These are phyloP conservation scores for Chloroclystis v-ata DNA, from an alignment of 2,888 invertebrate genomes.

Conservation along the genomic window DNA sequence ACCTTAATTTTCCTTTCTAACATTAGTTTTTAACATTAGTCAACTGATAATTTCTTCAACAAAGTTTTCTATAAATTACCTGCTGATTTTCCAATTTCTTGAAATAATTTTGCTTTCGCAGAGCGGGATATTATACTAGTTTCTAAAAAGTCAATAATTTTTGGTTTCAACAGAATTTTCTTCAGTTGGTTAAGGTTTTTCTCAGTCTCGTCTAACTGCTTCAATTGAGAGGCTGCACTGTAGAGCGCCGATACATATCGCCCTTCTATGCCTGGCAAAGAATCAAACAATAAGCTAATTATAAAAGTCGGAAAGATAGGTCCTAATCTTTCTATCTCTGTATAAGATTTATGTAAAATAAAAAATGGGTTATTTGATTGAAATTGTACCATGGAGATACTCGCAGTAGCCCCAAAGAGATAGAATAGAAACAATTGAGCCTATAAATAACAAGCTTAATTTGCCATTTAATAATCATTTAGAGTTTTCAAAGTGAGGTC, in stretches of 20 bases:
- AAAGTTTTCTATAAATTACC: too few species aligned
- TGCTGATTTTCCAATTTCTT: slow-evolving; percentile 41
- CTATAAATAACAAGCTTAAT: too few species aligned
- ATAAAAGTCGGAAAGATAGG: neutral
- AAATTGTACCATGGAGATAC: too few species aligned
- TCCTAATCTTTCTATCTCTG: neutral
- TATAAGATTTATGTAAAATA: too few species aligned
- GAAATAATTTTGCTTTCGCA: slow-evolving; percentile 49
- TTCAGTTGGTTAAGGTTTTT: slow-evolving; percentile 41
- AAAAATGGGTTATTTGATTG: too few species aligned
- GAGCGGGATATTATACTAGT: slow-evolving; percentile 49
- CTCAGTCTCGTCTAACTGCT: slow-evolving; percentile 52
- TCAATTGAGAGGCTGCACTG: slow-evolving; percentile 50
- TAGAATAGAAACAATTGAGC: too few species aligned
- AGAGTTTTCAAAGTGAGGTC: too few species aligned
- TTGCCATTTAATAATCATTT: too few species aligned
- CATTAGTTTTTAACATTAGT: too few species aligned
- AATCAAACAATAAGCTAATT: neutral
- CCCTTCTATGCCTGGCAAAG: slow-evolving; percentile 52
- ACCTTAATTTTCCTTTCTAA: too few species aligned
- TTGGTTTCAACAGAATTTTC: slow-evolving; percentile 47
- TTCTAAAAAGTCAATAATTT: slow-evolving; percentile 53
- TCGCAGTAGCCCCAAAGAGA: too few species aligned
- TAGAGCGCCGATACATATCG: slow-evolving; percentile 60
- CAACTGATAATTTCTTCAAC: too few species aligned